phyloP scores from a whole-genome alignment of 2,888 invertebrate species.

The Tipula helvola region DNA sequence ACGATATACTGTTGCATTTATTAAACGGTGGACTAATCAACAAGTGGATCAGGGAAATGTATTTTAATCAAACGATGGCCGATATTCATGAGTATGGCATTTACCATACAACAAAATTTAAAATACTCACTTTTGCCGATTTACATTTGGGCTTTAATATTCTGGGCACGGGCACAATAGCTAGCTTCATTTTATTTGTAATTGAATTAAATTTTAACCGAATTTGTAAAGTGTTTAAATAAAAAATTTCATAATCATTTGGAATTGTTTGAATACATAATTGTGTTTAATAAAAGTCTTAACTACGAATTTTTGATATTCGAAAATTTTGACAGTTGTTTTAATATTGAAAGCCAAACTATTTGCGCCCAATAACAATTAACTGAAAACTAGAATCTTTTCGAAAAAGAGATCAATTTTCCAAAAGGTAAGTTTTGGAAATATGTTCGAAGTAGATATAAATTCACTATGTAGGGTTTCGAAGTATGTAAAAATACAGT shows the following conservation, averaged over 20 bases:
- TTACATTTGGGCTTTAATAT: constrained; percentile 32
- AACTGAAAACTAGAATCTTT: too few species aligned
- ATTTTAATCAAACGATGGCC: constrained; percentile 24
- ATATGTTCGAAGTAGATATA: too few species aligned
- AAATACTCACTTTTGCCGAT: constrained; percentile 28
- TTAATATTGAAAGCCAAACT: too few species aligned
- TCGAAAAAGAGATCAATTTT: too few species aligned
- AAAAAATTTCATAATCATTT: background rate
- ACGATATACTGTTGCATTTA: constrained; percentile 25
- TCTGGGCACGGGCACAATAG: constrained; percentile 14
- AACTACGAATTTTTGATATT: background rate
- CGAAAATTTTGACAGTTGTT: too few species aligned
- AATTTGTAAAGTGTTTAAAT: background rate
- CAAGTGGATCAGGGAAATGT: constrained; percentile 29
- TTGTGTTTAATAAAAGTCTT: too few species aligned
- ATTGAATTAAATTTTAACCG: background rate
- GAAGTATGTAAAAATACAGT: too few species aligned
- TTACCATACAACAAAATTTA: constrained; percentile 24
- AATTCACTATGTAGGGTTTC: too few species aligned
- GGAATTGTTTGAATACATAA: background rate
- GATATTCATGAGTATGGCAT: constrained; percentile 20
- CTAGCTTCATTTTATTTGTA: background rate
- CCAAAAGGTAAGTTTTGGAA: too few species aligned
- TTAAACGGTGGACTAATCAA: constrained; percentile 28
- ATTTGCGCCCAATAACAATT: too few species aligned